Percentiles rank a stretch among this genome's conserved stretches.
These are phyloP conservation scores for Agonopterix heracliana DNA, from an alignment of 2,888 invertebrate species.

Conservation along the genomic window DNA sequence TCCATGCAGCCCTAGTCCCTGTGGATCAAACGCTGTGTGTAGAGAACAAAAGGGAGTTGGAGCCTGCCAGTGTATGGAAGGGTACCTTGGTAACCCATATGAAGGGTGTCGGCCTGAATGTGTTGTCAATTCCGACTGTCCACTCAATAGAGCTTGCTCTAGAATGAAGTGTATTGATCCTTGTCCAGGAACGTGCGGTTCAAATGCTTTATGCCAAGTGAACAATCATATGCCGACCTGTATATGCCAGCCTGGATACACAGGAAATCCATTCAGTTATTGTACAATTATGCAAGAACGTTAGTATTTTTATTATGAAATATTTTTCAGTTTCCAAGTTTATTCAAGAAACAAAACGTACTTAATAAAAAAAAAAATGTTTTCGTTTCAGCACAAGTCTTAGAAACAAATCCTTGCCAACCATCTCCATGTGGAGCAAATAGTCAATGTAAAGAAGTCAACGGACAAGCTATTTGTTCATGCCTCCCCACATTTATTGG, in stretches of 20 bases:
- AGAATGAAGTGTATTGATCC: constrained; percentile 86
- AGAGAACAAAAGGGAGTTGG: constrained; percentile 78
- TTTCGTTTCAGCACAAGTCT: constrained; percentile 41
- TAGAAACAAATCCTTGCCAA: constrained; percentile 50
- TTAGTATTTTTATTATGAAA: constrained; percentile 31
- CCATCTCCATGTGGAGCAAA: constrained; percentile 84
- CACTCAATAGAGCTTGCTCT: constrained; percentile 82
- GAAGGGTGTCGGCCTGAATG: constrained; percentile 87
- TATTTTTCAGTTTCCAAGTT: background rate
- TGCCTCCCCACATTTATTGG: constrained; percentile 80
- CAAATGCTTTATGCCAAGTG: constrained; percentile 83
- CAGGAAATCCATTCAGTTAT: constrained; percentile 81
- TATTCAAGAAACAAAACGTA: background rate
- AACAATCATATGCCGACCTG: constrained; percentile 85
- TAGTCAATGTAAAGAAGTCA: constrained; percentile 84
- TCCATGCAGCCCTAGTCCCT: constrained; percentile 80
- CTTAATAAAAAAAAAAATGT: background rate
- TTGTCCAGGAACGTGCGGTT: constrained; percentile 87
- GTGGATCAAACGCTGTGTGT: constrained; percentile 79
- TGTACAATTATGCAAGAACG: constrained; percentile 70
- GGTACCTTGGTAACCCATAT: constrained; percentile 85
- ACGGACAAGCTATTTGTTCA: constrained; percentile 83
- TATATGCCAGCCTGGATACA: constrained; percentile 78
- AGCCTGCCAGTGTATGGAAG: constrained; percentile 80
- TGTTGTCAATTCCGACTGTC: constrained; percentile 82